Conservation (phyloP, 2,113 vertebrate species). For the Notarius lentiginosus region DNA sequence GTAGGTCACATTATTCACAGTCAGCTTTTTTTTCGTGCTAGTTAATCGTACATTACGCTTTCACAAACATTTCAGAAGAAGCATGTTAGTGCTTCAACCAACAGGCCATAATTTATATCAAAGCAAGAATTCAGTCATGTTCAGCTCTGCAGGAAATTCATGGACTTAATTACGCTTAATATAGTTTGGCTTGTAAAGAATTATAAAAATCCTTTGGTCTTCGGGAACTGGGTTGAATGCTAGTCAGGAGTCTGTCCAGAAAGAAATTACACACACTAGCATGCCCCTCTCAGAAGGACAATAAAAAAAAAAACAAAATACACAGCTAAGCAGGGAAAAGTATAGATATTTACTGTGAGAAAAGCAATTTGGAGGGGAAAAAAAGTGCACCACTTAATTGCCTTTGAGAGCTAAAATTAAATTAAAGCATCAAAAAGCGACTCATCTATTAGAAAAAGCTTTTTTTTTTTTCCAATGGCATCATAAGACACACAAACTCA, state of each 20-base stretch:
- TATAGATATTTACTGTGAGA: constrained; percentile 43
- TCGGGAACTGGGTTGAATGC: not conserved
- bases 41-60: not conserved
- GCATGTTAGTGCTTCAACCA: not conserved
- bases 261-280: constrained; percentile 44
- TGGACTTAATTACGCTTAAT: constrained; percentile 58
- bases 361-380: constrained; percentile 28
- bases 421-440: not conserved
- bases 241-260: constrained; percentile 43
- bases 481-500: not conserved
- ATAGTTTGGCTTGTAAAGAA: constrained; percentile 50
- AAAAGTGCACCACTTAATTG: constrained; percentile 38
- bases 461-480: too few relatives aligned
- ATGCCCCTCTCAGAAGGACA: constrained; percentile 45
- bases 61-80: not conserved
- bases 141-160: constrained; percentile 21
- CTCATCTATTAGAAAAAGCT: not conserved
- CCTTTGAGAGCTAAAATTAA: not conserved
- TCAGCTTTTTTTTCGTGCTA: not conserved
- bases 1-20: not conserved
- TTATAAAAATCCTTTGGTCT: constrained; percentile 41
- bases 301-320: constrained; percentile 50
- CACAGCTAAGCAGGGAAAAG: constrained; percentile 34
- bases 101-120: constrained; percentile 1
- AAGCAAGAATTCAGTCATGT: not conserved